phyloP scores from a whole-genome alignment of 1,140 invertebrate genomes.

The Lepidotrigona ventralis region DNA sequence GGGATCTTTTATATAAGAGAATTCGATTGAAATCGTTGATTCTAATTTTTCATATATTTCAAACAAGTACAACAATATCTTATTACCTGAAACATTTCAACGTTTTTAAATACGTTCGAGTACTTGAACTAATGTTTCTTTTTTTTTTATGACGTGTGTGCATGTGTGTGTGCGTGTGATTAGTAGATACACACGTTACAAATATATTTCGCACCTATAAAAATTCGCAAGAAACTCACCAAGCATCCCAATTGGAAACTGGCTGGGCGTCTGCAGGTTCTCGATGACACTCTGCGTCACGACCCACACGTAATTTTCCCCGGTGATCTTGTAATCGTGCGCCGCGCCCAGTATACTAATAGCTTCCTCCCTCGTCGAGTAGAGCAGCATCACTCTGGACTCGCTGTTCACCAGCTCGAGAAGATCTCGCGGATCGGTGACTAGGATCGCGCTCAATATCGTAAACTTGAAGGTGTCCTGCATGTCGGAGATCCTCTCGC shows the following conservation, averaged over 20 bases:
- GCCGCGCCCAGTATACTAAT: constrained; percentile 91
- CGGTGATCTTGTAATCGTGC: constrained; percentile 91
- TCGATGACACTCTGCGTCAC: constrained; percentile 97
- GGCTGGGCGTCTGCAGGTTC: constrained; percentile 86
- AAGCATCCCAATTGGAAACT: constrained; percentile 95
- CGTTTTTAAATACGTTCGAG: too few species aligned
- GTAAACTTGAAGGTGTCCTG: constrained; percentile 94
- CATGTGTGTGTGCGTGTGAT: too few species aligned
- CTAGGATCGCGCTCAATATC: constrained; percentile 90
- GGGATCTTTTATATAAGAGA: too few species aligned
- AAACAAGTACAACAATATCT: too few species aligned
- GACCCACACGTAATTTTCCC: constrained; percentile 98
- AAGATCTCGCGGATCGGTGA: constrained; percentile 85
- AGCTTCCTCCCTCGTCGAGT: constrained; percentile 93
- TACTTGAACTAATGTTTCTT: too few species aligned
- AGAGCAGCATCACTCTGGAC: constrained; percentile 95
- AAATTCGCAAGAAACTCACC: constrained; percentile 82
- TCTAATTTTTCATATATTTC: too few species aligned
- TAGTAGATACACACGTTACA: too few species aligned
- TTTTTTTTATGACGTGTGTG: too few species aligned
- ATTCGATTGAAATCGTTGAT: too few species aligned
- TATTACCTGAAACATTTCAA: too few species aligned
- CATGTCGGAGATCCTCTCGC: constrained; percentile 91
- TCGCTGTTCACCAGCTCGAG: constrained; percentile 93
- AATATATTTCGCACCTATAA: too few species aligned